A percentile compares a stretch with the other conserved stretches of the same genome.
Evolutionary conservation across 37 sponge, comb jelly and placozoan genomes (phyloP).

Genomic region (Cliona cf. orientalis): DNA sequence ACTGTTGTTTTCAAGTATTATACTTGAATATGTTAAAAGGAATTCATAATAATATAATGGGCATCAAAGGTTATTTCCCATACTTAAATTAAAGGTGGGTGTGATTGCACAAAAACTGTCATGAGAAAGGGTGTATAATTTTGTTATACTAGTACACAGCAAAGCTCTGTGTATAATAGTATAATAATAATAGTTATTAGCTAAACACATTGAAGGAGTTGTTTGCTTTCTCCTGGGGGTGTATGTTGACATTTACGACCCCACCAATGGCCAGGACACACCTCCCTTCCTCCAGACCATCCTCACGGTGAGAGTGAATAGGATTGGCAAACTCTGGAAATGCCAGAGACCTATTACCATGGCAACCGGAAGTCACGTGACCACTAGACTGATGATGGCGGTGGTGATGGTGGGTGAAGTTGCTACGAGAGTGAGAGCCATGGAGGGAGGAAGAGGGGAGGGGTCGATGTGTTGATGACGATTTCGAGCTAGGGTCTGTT

Average conservation of each 20-base stretch:
- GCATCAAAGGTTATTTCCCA: too few species aligned
- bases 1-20: too few species aligned
- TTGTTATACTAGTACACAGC: too few species aligned
- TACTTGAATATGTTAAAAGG: too few species aligned
- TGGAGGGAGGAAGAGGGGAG: background rate
- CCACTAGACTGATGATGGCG: background rate
- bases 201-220: constrained; percentile 51
- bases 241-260: constrained; percentile 31
- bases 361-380: background rate
- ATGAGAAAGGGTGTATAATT: too few species aligned
- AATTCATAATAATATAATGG: too few species aligned
- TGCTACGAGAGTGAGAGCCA: background rate
- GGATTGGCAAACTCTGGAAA: constrained; percentile 6
- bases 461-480: too few species aligned
- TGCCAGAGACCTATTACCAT: background rate
- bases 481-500: background rate
- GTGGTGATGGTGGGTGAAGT: too few species aligned
- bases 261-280: constrained; percentile 49
- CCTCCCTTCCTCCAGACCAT: constrained; percentile 15
- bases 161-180: too few species aligned
- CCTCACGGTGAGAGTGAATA: constrained; percentile 32
- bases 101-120: too few species aligned
- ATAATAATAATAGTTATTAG: too few species aligned
- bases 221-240: constrained; percentile 38
- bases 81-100: too few species aligned